These are phyloP conservation scores for Ophion slaviceki DNA, from an alignment of 2,888 invertebrate genomes.

Conservation along the genomic window DNA sequence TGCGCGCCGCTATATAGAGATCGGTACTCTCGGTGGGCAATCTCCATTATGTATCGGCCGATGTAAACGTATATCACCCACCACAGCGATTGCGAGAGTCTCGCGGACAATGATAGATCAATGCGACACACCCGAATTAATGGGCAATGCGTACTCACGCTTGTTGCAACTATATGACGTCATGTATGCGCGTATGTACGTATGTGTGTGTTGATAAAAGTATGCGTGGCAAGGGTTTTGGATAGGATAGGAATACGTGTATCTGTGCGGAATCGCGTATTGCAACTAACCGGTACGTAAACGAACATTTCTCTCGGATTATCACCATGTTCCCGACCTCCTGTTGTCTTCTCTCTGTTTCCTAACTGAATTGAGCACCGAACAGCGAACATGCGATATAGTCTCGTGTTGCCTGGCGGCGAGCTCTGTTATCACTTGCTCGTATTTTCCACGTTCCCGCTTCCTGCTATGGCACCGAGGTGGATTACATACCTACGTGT, in stretches of 20 bases:
- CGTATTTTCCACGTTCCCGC: constrained; percentile 77
- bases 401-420: constrained; percentile 24
- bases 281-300: constrained; percentile 60
- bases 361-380: constrained; percentile 36
- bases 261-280: constrained; percentile 41
- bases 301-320: constrained; percentile 56
- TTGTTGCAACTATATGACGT: constrained; percentile 30
- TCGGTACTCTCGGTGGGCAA: constrained; percentile 68
- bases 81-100: constrained; percentile 55
- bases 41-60: constrained; percentile 80
- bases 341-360: constrained; percentile 29
- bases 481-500: constrained; percentile 51
- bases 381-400: constrained; percentile 32
- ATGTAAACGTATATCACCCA: constrained; percentile 76
- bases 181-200: not conserved
- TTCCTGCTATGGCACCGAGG: constrained; percentile 76
- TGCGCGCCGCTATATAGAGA: constrained; percentile 47
- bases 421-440: constrained; percentile 75
- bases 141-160: constrained; percentile 77
- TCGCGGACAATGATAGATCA: constrained; percentile 82
- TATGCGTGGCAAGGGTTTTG: not conserved
- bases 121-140: constrained; percentile 83
- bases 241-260: constrained; percentile 6
- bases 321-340: constrained; percentile 20
- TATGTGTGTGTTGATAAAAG: not conserved